These are phyloP conservation scores for Leguminivora glycinivorella DNA, from an alignment of 1,140 invertebrate species.

Conservation along the genomic window DNA sequence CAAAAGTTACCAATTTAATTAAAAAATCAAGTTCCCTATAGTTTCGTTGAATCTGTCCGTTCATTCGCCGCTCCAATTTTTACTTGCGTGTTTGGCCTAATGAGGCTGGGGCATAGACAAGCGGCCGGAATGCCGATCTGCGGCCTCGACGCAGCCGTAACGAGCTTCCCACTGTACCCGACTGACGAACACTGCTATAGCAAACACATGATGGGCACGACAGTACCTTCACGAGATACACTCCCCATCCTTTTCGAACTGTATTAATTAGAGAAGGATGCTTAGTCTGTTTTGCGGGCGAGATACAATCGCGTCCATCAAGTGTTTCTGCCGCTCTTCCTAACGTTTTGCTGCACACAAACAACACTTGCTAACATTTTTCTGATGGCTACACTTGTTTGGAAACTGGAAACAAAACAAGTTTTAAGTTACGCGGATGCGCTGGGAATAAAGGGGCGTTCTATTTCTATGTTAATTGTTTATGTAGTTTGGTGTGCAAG, in stretches of 20 bases:
- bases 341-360: slow-evolving; percentile 2
- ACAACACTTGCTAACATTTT: slow-evolving; percentile 10
- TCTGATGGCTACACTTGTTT: slow-evolving; percentile 14
- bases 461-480: not conserved
- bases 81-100: slow-evolving; percentile 26
- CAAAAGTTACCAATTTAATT: not conserved
- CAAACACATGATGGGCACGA: no score
- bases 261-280: no score
- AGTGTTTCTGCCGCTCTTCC: slow-evolving; percentile 3
- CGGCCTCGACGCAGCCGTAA: slow-evolving; percentile 22
- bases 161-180: slow-evolving; percentile 18
- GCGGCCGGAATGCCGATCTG: slow-evolving; percentile 18
- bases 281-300: no score
- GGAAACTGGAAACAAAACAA: not conserved
- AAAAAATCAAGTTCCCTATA: not conserved
- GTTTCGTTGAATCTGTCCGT: not conserved
- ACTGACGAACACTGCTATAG: not conserved
- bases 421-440: not conserved
- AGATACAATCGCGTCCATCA: no score
- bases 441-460: not conserved
- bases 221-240: no score
- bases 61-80: slow-evolving; percentile 5
- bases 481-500: not conserved
- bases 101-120: slow-evolving; percentile 28
- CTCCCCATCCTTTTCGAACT: no score